Evolutionary conservation across 2,888 invertebrate species (phyloP), one percentile per base, ranked within the genome.

Genomic region (Phalangium opilio): DNA sequence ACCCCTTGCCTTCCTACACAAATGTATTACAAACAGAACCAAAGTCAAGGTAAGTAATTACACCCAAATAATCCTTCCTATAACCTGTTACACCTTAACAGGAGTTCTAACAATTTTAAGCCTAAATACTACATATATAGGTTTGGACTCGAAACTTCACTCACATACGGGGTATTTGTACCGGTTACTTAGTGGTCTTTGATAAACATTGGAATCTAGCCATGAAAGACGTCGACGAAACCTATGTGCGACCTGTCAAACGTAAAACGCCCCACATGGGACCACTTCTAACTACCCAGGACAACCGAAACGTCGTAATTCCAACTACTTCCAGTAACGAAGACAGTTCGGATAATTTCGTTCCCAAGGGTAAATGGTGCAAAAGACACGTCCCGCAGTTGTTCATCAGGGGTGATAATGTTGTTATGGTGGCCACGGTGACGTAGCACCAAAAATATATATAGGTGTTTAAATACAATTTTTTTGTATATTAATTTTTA

Each of bases 141-240:
- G 76, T 87, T 39, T 75, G 77, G 61, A 83, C 83, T 0, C 74
- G 91, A 45, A 76, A 76, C 56, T 77, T 76, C 19, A 71, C 69
- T 34, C 77, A 78, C 11, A 68, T 90, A 19, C 72, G 89, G 47
- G 89, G 91, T 3, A 75, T 75, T 51, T 75, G 85, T 50, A 75
- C 77, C 51, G 95, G 84, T 1, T 80, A 75, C 56, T 67, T 93
- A 20, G 74, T 79, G 15, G 84, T 84, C 2, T 95, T 86, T 66
- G 95, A 95, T 68, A 89, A 84, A 63, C 87, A 90, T 64, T 90
- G 87, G 83, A 95, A 95, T 68, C 65, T 95, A 58, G 80, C 83
- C 4, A 68, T 93, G 45, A 74, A 75, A 48, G 83, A 90, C 63
- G 86, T 86, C 2, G 73, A 78, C 21, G 91, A 91, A 68, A 70